Conservation (phyloP, 2,113 vertebrate species). For the Centrocercus urophasianus region DNA sequence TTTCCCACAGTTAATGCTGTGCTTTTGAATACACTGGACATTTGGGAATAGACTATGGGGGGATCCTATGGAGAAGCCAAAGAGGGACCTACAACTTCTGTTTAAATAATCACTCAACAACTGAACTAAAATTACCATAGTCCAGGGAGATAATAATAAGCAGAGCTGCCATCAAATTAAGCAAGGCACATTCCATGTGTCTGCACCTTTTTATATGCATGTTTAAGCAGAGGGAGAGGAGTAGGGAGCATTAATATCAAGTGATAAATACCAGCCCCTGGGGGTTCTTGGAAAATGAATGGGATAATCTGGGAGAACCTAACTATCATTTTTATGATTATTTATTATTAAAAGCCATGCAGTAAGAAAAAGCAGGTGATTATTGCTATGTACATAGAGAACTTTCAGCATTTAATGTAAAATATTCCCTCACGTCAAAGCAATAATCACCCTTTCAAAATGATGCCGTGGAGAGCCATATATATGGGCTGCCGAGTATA, state of each 20-base stretch:
- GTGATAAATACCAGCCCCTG: slow-evolving; percentile 50
- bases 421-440: slow-evolving; percentile 79
- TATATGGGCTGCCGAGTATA: slow-evolving; percentile 76
- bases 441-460: slow-evolving; percentile 85
- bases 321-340: slow-evolving; percentile 34
- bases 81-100: neutral
- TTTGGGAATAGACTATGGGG: neutral
- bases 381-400: slow-evolving; percentile 77
- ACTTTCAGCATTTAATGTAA: slow-evolving; percentile 81
- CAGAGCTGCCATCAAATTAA: neutral
- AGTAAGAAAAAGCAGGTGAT: slow-evolving; percentile 74
- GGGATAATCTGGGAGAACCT: slow-evolving; percentile 36
- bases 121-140: neutral
- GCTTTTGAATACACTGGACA: neutral
- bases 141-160: neutral
- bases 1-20: neutral
- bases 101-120: neutral
- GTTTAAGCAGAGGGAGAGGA: neutral
- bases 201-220: neutral
- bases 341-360: slow-evolving; percentile 43
- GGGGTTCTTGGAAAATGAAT: slow-evolving; percentile 61
- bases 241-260: neutral
- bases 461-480: slow-evolving; percentile 76
- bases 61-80: neutral
- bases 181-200: neutral